phyloP scores from a whole-genome alignment of 2,113 vertebrate species.

The Grantiella picta region DNA sequence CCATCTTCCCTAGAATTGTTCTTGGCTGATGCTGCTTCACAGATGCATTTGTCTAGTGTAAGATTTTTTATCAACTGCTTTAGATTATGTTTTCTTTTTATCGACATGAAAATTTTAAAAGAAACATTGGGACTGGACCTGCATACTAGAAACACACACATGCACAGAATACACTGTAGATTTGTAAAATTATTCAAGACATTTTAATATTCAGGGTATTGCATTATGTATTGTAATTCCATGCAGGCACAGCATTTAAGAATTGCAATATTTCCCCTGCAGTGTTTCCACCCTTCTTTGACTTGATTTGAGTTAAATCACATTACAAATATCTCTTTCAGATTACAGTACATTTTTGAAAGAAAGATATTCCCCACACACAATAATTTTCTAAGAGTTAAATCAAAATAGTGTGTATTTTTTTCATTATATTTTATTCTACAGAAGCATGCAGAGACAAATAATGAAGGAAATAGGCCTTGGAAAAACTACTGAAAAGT shows the following conservation, averaged over 20 bases:
- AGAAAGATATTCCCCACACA: neutral
- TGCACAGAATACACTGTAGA: neutral
- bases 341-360: neutral
- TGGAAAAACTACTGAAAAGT: neutral
- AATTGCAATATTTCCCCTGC: neutral
- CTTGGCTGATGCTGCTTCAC: neutral
- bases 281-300: neutral
- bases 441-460: neutral
- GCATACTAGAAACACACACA: neutral
- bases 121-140: neutral
- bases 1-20: neutral
- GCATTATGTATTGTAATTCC: neutral
- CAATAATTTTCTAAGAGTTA: neutral
- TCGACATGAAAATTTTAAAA: neutral
- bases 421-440: neutral
- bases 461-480: neutral
- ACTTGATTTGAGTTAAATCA: neutral
- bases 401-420: neutral
- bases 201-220: neutral
- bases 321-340: neutral
- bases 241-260: neutral
- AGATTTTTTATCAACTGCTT: neutral
- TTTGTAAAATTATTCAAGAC: neutral
- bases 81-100: neutral
- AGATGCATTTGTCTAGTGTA: neutral